Percentiles rank a stretch among this genome's conserved stretches.
These are phyloP conservation scores for Tragelaphus strepsiceros DNA, from an alignment of 2,113 vertebrate species.

Conservation along the genomic window DNA sequence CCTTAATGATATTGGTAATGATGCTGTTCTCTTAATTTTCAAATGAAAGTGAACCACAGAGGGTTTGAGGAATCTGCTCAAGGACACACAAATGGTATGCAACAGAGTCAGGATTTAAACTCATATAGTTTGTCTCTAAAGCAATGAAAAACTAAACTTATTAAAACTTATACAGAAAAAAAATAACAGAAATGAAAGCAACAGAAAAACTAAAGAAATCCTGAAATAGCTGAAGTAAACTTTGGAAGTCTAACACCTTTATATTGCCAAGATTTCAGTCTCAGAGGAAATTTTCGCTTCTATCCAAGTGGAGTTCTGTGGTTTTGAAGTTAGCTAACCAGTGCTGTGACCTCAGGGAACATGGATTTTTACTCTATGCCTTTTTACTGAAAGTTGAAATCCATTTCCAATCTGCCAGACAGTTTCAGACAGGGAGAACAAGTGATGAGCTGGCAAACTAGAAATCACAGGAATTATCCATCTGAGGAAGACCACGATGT, in stretches of 20 bases:
- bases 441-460: background rate
- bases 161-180: background rate
- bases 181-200: background rate
- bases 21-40: background rate
- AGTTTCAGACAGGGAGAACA: background rate
- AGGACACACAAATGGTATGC: background rate
- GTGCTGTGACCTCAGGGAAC: background rate
- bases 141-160: background rate
- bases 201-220: background rate
- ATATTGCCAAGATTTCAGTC: background rate
- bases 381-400: conserved; percentile 13
- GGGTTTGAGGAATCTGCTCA: background rate
- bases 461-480: background rate
- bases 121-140: background rate
- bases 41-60: background rate
- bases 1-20: background rate
- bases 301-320: background rate
- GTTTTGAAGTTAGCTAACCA: background rate
- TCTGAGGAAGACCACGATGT: background rate
- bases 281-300: background rate
- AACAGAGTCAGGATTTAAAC: background rate
- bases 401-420: background rate
- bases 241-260: background rate
- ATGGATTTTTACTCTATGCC: background rate
- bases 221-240: background rate